Conservation (phyloP, 1,140 invertebrate species). For the Drosophila nannoptera region DNA sequence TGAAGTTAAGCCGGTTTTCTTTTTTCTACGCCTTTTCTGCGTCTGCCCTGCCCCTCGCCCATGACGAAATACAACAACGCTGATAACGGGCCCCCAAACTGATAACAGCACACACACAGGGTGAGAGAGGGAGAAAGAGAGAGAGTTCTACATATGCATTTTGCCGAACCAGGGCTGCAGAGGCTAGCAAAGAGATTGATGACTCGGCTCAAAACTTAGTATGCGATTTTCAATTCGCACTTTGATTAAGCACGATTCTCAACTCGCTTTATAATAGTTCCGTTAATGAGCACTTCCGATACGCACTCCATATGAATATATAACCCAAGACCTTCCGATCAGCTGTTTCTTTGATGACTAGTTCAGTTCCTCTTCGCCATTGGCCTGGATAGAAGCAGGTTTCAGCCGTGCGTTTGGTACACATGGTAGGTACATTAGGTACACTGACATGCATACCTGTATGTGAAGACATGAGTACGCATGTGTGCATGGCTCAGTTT, state of each 20-base stretch:
- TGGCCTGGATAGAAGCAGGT: no score
- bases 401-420: no score
- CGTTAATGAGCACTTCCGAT: no score
- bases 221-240: neutral
- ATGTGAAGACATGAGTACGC: neutral
- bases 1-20: conserved; percentile 4
- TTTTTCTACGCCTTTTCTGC: conserved; percentile 3
- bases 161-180: neutral
- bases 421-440: no score
- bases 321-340: no score
- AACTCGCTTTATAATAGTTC: no score
- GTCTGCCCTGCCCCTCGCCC: neutral
- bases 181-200: neutral
- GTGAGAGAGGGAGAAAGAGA: no score
- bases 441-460: neutral
- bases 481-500: neutral
- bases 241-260: no score
- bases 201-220: neutral
- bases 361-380: no score
- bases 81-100: conserved; percentile 28
- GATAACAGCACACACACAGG: conserved; percentile 14
- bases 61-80: conserved; percentile 11
- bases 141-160: neutral
- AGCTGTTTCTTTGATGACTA: no score
- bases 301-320: no score